Percentiles rank a stretch among this genome's conserved stretches.
Conservation (phyloP, 2,113 vertebrate genomes). For the Calcarius ornatus region DNA sequence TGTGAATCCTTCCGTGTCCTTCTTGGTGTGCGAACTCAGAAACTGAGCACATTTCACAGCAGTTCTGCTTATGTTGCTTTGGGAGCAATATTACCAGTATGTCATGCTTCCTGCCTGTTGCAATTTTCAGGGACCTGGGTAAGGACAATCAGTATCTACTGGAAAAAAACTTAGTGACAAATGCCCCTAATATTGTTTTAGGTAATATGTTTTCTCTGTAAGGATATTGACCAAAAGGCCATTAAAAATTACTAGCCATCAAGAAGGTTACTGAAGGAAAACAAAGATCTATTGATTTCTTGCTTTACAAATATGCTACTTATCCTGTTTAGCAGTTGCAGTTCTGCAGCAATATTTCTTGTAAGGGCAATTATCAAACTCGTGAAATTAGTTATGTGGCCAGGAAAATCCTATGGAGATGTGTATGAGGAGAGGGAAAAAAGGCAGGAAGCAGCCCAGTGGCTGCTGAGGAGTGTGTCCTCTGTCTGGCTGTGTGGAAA, state of each 20-base stretch:
- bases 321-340: constrained; percentile 13
- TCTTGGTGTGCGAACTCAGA: background rate
- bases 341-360: background rate
- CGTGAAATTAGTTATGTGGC: background rate
- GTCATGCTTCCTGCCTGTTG: background rate
- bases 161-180: background rate
- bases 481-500: background rate
- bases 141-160: background rate
- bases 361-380: background rate
- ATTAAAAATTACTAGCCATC: constrained; percentile 25
- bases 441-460: background rate
- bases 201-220: background rate
- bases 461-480: background rate
- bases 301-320: background rate
- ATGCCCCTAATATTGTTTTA: background rate
- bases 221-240: background rate
- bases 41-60: background rate
- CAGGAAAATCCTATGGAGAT: background rate
- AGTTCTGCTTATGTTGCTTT: background rate
- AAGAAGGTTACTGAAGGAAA: constrained; percentile 2
- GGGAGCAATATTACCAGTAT: background rate
- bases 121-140: fast-evolving
- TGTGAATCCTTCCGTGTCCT: background rate
- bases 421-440: background rate
- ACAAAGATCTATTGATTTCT: constrained; percentile 37